phyloP scores from a whole-genome alignment of 2,113 vertebrate species.

The Odocoileus virginianus region DNA sequence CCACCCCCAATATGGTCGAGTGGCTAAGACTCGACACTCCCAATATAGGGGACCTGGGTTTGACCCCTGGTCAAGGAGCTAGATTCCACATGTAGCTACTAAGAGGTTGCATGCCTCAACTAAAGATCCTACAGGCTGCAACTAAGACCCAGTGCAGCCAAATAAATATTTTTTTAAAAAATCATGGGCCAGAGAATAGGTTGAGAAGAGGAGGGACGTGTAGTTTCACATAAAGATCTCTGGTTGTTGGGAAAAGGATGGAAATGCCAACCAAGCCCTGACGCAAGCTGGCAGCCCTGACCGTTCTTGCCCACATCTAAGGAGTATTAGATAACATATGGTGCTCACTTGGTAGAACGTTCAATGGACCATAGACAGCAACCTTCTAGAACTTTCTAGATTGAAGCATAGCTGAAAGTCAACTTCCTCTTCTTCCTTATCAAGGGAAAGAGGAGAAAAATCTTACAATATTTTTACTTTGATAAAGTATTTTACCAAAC shows the following conservation, averaged over 20 bases:
- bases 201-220: neutral
- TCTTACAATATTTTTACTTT: neutral
- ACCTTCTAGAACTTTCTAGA: neutral
- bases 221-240: neutral
- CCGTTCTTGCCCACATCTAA: neutral
- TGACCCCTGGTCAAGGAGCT: neutral
- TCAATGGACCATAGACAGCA: neutral
- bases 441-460: neutral
- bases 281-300: too few relatives aligned
- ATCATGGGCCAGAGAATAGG: neutral
- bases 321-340: neutral
- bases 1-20: neutral
- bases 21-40: neutral
- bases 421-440: neutral
- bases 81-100: neutral
- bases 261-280: neutral
- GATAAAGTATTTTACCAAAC: neutral
- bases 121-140: neutral
- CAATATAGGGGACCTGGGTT: neutral
- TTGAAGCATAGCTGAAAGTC: neutral
- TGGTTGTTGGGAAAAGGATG: neutral
- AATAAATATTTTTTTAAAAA: neutral
- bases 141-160: neutral
- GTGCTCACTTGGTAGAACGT: neutral
- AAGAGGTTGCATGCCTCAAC: neutral